phyloP scores from a whole-genome alignment of 2,797 vertebrate genomes.

The Mormyrus proboscirostris region DNA sequence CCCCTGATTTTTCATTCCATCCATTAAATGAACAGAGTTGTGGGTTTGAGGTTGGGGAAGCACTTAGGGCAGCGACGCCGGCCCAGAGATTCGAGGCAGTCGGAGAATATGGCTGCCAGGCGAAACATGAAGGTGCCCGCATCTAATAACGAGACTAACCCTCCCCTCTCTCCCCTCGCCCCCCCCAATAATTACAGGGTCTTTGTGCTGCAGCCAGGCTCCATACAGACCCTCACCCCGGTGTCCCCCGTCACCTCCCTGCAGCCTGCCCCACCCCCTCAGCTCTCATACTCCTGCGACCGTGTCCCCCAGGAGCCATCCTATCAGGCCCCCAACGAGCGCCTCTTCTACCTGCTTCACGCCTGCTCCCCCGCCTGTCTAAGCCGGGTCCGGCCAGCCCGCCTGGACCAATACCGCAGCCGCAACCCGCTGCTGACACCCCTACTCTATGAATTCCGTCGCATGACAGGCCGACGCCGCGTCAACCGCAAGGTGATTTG shows the following conservation, averaged over 20 bases:
- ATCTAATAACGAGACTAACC: not conserved
- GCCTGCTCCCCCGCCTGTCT: slow-evolving; percentile 77
- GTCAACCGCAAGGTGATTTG: slow-evolving; percentile 80
- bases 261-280: not conserved
- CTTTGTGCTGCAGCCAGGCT: slow-evolving; percentile 37
- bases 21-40: not conserved
- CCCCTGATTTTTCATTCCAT: not conserved
- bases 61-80: not conserved
- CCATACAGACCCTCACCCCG: slow-evolving; percentile 30
- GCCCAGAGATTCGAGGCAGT: not conserved
- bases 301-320: slow-evolving; percentile 73
- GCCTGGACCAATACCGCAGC: slow-evolving; percentile 66
- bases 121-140: not conserved
- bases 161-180: not conserved
- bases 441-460: slow-evolving; percentile 85
- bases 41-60: not conserved
- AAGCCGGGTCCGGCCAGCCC: slow-evolving; percentile 67
- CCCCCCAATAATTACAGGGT: slow-evolving; percentile 20
- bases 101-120: not conserved
- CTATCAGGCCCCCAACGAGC: slow-evolving; percentile 83
- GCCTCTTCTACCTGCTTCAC: slow-evolving; percentile 86
- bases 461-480: slow-evolving; percentile 86
- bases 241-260: slow-evolving; percentile 29
- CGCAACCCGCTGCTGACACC: slow-evolving; percentile 89
- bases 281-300: slow-evolving; percentile 33